A percentile compares a stretch with the other conserved stretches of the same genome.
These are phyloP conservation scores for Leptobrachium leishanense DNA, from an alignment of 2,113 vertebrate genomes.

Conservation along the genomic window DNA sequence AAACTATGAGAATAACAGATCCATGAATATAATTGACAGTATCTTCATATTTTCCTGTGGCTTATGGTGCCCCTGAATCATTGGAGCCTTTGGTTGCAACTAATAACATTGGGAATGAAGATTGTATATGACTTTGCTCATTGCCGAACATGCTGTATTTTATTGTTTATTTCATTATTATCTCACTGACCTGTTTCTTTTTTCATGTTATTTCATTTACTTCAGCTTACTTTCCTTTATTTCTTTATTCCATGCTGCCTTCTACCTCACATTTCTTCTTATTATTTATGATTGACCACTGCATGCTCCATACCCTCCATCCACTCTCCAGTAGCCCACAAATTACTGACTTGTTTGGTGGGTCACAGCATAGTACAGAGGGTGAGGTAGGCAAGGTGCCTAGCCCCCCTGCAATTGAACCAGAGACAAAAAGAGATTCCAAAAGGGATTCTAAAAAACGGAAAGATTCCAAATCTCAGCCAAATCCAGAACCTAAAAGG, in stretches of 20 bases:
- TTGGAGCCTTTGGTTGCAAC: too few relatives aligned
- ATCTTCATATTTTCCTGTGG: too few relatives aligned
- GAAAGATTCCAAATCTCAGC: slow-evolving; percentile 80
- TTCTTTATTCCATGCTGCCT: slow-evolving; percentile 72
- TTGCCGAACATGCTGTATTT: too few relatives aligned
- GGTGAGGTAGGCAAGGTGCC: slow-evolving; percentile 70
- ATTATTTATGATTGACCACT: slow-evolving; percentile 71
- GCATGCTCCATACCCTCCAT: slow-evolving; percentile 73
- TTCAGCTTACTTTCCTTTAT: slow-evolving; percentile 66
- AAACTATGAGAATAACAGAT: too few relatives aligned
- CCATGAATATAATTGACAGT: too few relatives aligned
- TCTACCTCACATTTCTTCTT: slow-evolving; percentile 74
- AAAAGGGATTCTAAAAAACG: slow-evolving; percentile 93
- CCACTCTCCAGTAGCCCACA: slow-evolving; percentile 80
- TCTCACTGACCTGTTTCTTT: slow-evolving; percentile 54
- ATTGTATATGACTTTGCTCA: too few relatives aligned
- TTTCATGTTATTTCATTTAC: slow-evolving; percentile 69
- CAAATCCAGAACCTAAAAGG: slow-evolving; percentile 80
- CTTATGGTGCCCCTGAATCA: too few relatives aligned
- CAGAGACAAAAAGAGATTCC: slow-evolving; percentile 82
- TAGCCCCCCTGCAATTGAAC: slow-evolving; percentile 69
- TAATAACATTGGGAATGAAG: too few relatives aligned
- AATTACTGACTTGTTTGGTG: slow-evolving; percentile 78
- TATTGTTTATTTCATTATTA: slow-evolving; percentile 49
- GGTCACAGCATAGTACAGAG: slow-evolving; percentile 74